These are phyloP conservation scores for Byasa hedistus DNA, from an alignment of 2,888 invertebrate species.

Conservation along the genomic window DNA sequence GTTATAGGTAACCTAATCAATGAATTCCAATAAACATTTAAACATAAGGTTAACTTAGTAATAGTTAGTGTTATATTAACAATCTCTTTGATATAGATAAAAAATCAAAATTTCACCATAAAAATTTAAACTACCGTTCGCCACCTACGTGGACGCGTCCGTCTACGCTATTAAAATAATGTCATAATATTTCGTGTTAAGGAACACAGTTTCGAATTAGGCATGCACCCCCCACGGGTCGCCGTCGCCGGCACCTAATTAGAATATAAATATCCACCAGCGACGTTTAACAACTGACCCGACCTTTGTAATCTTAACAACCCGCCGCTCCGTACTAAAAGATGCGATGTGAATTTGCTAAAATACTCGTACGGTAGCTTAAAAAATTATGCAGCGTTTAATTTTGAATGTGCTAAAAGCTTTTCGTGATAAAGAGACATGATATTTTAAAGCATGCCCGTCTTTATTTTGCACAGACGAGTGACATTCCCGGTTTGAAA, in stretches of 20 bases:
- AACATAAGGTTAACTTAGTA: too few relatives aligned
- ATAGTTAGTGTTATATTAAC: too few relatives aligned
- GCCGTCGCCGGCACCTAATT: conserved; percentile 69
- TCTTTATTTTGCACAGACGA: conserved; percentile 13
- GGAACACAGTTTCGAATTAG: conserved; percentile 64
- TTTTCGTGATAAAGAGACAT: neutral
- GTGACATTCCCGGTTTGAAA: conserved; percentile 12
- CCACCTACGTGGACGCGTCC: neutral
- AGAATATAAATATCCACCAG: conserved; percentile 71
- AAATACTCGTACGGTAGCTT: conserved; percentile 35
- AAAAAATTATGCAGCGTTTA: conserved; percentile 32
- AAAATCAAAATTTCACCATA: neutral
- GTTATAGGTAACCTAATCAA: too few relatives aligned
- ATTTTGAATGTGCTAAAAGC: conserved; percentile 11
- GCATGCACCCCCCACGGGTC: conserved; percentile 65
- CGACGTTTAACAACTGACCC: conserved; percentile 68
- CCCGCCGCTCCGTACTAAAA: conserved; percentile 48
- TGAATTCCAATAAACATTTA: too few relatives aligned
- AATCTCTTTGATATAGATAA: too few relatives aligned
- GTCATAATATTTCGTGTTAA: conserved; percentile 60
- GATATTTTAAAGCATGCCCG: neutral
- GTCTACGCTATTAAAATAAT: conserved; percentile 48
- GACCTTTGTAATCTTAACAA: conserved; percentile 66
- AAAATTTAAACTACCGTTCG: conserved; percentile 3
- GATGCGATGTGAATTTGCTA: conserved; percentile 44